A percentile compares a stretch with the other conserved stretches of the same genome.
phyloP scores from a whole-genome alignment of 2,888 invertebrate species.

The Luffia ferchaultella region DNA sequence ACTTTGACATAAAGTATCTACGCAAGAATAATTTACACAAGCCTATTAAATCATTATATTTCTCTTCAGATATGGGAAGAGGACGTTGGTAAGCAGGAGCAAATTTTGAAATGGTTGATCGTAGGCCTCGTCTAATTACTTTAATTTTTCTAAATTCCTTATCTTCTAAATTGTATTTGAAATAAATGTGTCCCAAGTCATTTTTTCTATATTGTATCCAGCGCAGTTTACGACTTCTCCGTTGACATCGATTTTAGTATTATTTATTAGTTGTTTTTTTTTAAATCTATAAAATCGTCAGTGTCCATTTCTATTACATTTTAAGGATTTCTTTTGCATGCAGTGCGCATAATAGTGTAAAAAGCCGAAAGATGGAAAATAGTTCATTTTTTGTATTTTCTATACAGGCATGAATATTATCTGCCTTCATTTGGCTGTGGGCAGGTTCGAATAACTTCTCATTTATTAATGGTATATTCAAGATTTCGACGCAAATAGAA shows the following conservation, averaged over 20 bases:
- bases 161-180: constrained; percentile 9
- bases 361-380: constrained; percentile 10
- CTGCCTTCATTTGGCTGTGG: constrained; percentile 14
- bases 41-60: background rate
- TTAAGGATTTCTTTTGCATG: constrained; percentile 11
- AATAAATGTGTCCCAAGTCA: constrained; percentile 8
- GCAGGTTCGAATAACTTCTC: constrained; percentile 16
- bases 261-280: constrained; percentile 9
- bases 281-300: constrained; percentile 10
- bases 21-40: background rate
- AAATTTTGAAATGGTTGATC: background rate
- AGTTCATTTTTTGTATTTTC: constrained; percentile 13
- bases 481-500: constrained; percentile 11
- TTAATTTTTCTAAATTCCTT: constrained; percentile 8
- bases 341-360: constrained; percentile 7
- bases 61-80: background rate
- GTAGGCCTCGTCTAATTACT: constrained; percentile 8
- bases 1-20: too few relatives aligned
- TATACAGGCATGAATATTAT: constrained; percentile 13
- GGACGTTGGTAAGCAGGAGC: constrained; percentile 3
- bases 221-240: too few relatives aligned
- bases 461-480: constrained; percentile 14
- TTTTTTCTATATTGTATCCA: too few relatives aligned
- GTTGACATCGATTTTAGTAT: constrained; percentile 9
- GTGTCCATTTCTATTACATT: constrained; percentile 10